Conservation (phyloP, 2,797 vertebrate genomes). For the Eleutherodactylus coqui region DNA sequence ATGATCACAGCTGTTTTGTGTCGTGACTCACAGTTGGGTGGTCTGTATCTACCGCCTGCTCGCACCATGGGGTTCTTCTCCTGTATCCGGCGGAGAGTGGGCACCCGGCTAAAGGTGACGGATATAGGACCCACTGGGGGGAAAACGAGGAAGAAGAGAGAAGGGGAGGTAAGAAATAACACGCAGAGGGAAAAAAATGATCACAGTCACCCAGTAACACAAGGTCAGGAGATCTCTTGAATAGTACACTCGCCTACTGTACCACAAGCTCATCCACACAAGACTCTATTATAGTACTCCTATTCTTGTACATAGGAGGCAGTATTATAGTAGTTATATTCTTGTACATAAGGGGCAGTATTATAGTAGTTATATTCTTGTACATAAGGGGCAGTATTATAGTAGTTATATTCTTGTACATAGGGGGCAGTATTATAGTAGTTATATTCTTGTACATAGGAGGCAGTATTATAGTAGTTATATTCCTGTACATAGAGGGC, state of each 20-base stretch:
- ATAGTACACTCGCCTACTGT: too few species aligned
- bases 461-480: neutral
- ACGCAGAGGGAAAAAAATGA: too few species aligned
- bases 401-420: neutral
- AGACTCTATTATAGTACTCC: too few species aligned
- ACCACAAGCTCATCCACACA: too few species aligned
- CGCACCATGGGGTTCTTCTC: constrained; percentile 86
- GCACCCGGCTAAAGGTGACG: constrained; percentile 83
- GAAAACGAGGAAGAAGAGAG: neutral
- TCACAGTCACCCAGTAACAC: too few species aligned
- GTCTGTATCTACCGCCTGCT: constrained; percentile 85
- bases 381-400: neutral
- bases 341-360: neutral
- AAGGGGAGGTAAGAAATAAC: neutral
- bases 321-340: constrained; percentile 4
- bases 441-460: constrained; percentile 11
- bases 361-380: constrained; percentile 19
- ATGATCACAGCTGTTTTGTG: constrained; percentile 92
- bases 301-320: too few species aligned
- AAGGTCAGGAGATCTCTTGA: too few species aligned
- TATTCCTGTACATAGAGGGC: neutral
- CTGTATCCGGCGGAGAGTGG: constrained; percentile 84
- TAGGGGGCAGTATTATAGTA: constrained; percentile 10
- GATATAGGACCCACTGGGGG: constrained; percentile 89
- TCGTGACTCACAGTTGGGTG: constrained; percentile 83